A percentile compares a stretch with the other conserved stretches of the same genome.
phyloP scores from a whole-genome alignment of 1,140 invertebrate species.

The Heliconius himera region DNA sequence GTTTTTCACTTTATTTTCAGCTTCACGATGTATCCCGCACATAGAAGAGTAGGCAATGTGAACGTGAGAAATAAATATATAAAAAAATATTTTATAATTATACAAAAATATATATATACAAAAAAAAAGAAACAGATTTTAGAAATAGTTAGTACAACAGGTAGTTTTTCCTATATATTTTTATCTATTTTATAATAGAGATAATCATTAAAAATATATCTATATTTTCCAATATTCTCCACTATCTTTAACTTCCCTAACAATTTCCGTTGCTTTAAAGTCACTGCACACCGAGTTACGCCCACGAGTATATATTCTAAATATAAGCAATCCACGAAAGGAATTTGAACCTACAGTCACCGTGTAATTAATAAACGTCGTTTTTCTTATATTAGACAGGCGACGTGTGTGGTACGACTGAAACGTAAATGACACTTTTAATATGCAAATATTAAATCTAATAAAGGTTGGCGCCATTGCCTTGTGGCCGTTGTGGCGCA shows the following conservation, averaged over 20 bases:
- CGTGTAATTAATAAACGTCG: not conserved
- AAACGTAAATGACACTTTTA: not conserved
- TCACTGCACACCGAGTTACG: not conserved
- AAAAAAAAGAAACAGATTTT: no score
- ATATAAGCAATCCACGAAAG: slow-evolving; percentile 7
- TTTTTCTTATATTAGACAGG: slow-evolving; percentile 9
- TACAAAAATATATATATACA: no score
- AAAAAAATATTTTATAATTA: no score
- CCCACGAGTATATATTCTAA: not conserved
- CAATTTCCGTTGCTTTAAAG: not conserved
- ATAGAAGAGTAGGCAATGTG: no score
- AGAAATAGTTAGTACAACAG: no score
- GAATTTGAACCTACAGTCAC: not conserved
- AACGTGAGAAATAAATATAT: no score
- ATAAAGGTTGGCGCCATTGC: not conserved
- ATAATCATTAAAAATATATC: no score
- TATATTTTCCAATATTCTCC: no score
- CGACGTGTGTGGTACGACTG: not conserved
- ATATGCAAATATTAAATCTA: slow-evolving; percentile 12
- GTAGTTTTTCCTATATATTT: no score
- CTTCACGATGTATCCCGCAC: no score
- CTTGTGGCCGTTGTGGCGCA: not conserved
- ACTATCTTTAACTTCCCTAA: not conserved
- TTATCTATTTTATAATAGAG: no score
- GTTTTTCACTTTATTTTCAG: no score